A percentile compares a stretch with the other conserved stretches of the same genome.
Evolutionary conservation across 64 coral and sea anemone species (phyloP).

Genomic region (Stylophora pistillata): DNA sequence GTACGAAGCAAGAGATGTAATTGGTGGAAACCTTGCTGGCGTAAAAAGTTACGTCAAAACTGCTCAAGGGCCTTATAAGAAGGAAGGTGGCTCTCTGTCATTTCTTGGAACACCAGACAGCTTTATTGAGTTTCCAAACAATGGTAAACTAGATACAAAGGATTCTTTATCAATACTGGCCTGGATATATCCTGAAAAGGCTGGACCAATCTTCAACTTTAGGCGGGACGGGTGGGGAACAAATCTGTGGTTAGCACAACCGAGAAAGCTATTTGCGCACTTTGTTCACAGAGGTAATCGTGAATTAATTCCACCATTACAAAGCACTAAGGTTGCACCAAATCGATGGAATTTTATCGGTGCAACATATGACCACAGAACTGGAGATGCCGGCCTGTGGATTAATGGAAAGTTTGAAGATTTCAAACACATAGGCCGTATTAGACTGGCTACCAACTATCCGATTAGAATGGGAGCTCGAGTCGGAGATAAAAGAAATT

Average conservation of each 20-base stretch:
- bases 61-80: slow-evolving; percentile 1
- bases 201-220: slow-evolving; percentile 48
- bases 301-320: neutral
- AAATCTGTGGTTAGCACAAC: slow-evolving; percentile 33
- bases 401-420: slow-evolving; percentile 28
- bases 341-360: slow-evolving; percentile 49
- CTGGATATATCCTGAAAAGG: slow-evolving; percentile 38
- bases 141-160: slow-evolving; percentile 29
- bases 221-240: slow-evolving; percentile 20
- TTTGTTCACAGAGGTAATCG: neutral
- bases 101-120: slow-evolving; percentile 45
- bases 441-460: slow-evolving; percentile 27
- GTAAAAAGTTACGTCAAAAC: neutral
- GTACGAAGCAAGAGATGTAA: slow-evolving; percentile 35
- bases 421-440: slow-evolving; percentile 12
- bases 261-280: slow-evolving; percentile 18
- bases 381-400: slow-evolving; percentile 48
- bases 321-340: slow-evolving; percentile 29
- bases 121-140: slow-evolving; percentile 52
- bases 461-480: slow-evolving; percentile 20
- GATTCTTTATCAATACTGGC: slow-evolving; percentile 37
- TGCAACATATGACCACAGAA: slow-evolving; percentile 38
- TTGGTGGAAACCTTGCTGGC: slow-evolving; percentile 17
- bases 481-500: slow-evolving; percentile 34
- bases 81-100: slow-evolving; percentile 31